A percentile compares a stretch with the other conserved stretches of the same genome.
phyloP scores from a whole-genome alignment of 2,888 invertebrate genomes.

The Muscina levida region DNA sequence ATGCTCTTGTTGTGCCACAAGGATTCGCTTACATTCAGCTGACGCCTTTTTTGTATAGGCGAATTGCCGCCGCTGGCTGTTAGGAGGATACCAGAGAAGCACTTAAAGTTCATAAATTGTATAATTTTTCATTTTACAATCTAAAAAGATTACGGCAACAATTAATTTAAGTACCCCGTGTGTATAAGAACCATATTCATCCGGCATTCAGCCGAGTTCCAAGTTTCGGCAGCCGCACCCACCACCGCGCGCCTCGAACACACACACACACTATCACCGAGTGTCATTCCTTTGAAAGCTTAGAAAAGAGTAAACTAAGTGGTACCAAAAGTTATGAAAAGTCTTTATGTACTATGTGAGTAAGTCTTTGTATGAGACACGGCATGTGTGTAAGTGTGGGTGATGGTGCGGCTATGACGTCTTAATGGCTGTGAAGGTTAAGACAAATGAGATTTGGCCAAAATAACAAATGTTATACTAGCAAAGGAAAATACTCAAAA shows the following conservation, averaged over 20 bases:
- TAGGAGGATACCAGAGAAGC: neutral
- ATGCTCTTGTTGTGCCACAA: too few relatives aligned
- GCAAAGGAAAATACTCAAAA: conserved; percentile 18
- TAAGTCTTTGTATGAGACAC: too few relatives aligned
- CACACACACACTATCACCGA: too few relatives aligned
- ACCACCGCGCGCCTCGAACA: too few relatives aligned
- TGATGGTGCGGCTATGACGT: conserved; percentile 43
- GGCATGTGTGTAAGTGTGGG: neutral
- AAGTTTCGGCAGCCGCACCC: neutral
- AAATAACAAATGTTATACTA: conserved; percentile 38
- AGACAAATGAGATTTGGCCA: conserved; percentile 59
- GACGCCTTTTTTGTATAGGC: too few relatives aligned
- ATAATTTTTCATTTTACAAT: conserved; percentile 9
- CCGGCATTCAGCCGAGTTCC: conserved; percentile 16
- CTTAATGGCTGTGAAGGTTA: conserved; percentile 59
- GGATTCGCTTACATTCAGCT: too few relatives aligned
- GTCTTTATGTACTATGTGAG: neutral
- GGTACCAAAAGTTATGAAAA: conserved; percentile 43
- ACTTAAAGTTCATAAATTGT: conserved; percentile 22
- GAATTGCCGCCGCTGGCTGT: too few relatives aligned
- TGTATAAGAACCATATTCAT: too few relatives aligned
- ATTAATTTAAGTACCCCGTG: conserved; percentile 15
- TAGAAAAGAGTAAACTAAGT: neutral
- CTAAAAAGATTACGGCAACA: conserved; percentile 18
- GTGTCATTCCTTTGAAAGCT: conserved; percentile 20